Percentiles rank a stretch among this genome's conserved stretches.
Evolutionary conservation across 1,140 invertebrate species (phyloP).

Genomic region (Drosophila hydei): DNA sequence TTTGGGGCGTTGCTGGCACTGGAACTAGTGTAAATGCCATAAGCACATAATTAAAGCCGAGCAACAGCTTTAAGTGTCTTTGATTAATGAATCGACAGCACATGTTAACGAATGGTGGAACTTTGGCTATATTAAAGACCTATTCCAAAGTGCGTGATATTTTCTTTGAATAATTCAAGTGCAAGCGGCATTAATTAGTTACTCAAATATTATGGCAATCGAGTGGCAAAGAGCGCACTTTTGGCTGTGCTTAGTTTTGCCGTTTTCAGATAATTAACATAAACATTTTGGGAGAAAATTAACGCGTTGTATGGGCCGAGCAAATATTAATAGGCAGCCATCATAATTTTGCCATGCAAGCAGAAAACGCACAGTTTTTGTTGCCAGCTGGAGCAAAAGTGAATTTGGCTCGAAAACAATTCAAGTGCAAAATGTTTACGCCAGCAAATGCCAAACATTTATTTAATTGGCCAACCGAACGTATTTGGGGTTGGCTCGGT

Average conservation of each 20-base stretch:
- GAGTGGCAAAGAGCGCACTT: slow-evolving; percentile 10
- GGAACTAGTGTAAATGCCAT: slow-evolving; percentile 18
- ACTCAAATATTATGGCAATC: neutral
- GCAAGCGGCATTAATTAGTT: too few species aligned
- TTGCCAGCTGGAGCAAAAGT: slow-evolving; percentile 27
- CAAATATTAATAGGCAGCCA: slow-evolving; percentile 55
- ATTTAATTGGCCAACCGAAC: slow-evolving; percentile 63
- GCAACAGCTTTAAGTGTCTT: slow-evolving; percentile 48
- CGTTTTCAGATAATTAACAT: slow-evolving; percentile 60
- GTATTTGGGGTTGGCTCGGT: neutral
- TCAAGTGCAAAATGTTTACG: slow-evolving; percentile 57
- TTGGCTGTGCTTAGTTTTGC: slow-evolving; percentile 16
- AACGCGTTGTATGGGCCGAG: slow-evolving; percentile 35
- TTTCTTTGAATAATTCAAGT: neutral
- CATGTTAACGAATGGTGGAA: slow-evolving; percentile 18
- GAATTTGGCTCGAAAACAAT: slow-evolving; percentile 61
- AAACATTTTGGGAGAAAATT: slow-evolving; percentile 56
- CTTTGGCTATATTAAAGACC: slow-evolving; percentile 14
- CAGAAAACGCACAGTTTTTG: slow-evolving; percentile 42
- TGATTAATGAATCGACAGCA: slow-evolving; percentile 64
- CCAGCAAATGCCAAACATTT: slow-evolving; percentile 72
- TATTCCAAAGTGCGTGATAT: neutral
- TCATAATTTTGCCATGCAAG: slow-evolving; percentile 54
- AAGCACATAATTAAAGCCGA: slow-evolving; percentile 64
- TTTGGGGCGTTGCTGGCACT: neutral